These are phyloP conservation scores for Aselliscus stoliczkanus DNA, from an alignment of 2,797 vertebrate genomes.

Conservation along the genomic window DNA sequence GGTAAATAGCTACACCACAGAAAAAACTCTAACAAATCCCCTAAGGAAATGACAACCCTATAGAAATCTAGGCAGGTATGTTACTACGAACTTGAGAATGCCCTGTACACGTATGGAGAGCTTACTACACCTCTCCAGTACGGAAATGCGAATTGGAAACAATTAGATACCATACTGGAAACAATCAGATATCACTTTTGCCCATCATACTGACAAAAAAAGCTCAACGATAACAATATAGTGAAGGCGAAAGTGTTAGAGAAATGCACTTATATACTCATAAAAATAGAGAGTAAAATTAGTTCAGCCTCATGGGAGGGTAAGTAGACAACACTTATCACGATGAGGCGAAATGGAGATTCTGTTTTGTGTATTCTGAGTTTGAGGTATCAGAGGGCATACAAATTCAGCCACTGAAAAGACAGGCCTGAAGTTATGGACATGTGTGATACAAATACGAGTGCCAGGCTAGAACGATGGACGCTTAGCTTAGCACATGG, in stretches of 20 bases:
- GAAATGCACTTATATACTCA: background rate
- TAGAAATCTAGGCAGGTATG: background rate
- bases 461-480: background rate
- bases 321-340: background rate
- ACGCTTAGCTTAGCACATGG: background rate
- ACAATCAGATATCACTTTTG: constrained; percentile 7
- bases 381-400: background rate
- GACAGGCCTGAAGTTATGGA: background rate
- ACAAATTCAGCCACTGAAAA: background rate
- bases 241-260: background rate
- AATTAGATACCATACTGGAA: background rate
- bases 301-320: background rate
- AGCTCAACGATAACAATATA: background rate
- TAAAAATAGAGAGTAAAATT: background rate
- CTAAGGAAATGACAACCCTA: background rate
- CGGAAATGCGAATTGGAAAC: background rate
- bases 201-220: background rate
- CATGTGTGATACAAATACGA: background rate
- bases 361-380: background rate
- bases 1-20: background rate
- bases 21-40: constrained; percentile 6
- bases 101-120: background rate
- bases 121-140: background rate
- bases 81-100: constrained; percentile 23
- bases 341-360: background rate